Base-by-base conservation (phyloP, 2,888 invertebrate genomes). In the Nomada fucata region DNA sequence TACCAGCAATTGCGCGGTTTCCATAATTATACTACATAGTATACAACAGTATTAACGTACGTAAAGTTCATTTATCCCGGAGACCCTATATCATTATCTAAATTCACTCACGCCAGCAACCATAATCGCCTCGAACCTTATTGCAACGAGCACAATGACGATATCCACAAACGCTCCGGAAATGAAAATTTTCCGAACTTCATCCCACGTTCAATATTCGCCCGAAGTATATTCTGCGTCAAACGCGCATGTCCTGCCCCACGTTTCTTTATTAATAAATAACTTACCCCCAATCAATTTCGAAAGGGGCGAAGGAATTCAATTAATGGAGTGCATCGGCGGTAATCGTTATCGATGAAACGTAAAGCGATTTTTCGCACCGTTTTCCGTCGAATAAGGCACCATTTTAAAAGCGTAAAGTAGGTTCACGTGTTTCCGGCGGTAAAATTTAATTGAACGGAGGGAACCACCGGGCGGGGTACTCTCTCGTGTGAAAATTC, bases 401-500 rank as follows among this genome's bases (percentile, higher is more conserved):
- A n/a, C 23, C 47, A 65, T 61, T 73, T 53, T 53, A 71, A 50
- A 57, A 36, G 60, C 52, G 61, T 42, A 70, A 73, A 82, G 80
- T 79, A 73, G 79, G 79, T 80, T 80, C 73, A 29, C 79, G 72
- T 80, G 80, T 80, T 71, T 44, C 72, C 74, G 26, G 59, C 50
- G 60, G 26, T 59, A 61, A 63, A 55, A 80, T 55, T 80, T 80
- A 79, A 80, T 80, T 63, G 79, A 67, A 67, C 73, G 64, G 44
- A 26, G 13, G 1, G 47, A 23, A 36, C 67, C 42, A 18, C 20
- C n/a, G 42, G 15, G 44, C 44, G 23, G 63, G 23, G 63, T 63
- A 44, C 61, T 18, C 44, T 52, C 47, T n/a, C 64, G 57, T 68
- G 76, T 82, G 79, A 84, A 84, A 86, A 83, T 79, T 78, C 78